Evolutionary conservation across 2,797 vertebrate genomes (phyloP).

Genomic region (Phoeniculus purpureus): DNA sequence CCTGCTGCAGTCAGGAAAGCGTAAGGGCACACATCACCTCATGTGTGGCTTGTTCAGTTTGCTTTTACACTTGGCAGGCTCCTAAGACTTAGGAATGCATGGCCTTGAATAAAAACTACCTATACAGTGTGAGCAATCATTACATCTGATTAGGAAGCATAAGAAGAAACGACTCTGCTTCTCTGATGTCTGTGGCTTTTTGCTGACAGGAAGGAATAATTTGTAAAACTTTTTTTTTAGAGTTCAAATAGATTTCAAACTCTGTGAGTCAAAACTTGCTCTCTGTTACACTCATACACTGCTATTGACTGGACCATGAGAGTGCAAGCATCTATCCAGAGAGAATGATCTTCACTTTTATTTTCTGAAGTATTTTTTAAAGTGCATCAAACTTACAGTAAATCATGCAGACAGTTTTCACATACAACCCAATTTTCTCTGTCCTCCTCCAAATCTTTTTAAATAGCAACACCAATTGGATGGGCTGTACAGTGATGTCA

Average conservation of each 20-base stretch:
- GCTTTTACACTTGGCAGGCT: conserved; percentile 62
- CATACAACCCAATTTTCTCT: accelerated
- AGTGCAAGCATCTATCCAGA: neutral
- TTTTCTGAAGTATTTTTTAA: conserved; percentile 7
- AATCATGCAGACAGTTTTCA: neutral
- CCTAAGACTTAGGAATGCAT: conserved; percentile 6
- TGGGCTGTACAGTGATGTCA: neutral
- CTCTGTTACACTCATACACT: neutral
- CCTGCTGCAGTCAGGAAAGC: conserved; percentile 45
- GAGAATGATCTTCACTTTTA: neutral
- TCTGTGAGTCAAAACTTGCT: conserved; percentile 41
- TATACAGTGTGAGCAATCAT: neutral
- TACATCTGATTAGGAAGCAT: conserved; percentile 40
- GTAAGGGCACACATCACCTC: conserved; percentile 38
- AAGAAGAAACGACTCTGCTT: conserved; percentile 37
- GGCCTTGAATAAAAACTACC: neutral
- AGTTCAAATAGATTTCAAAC: conserved; percentile 60
- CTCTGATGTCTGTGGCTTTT: conserved; percentile 50
- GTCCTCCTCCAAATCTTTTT: neutral
- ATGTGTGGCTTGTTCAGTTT: conserved; percentile 47
- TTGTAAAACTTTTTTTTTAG: conserved; percentile 53
- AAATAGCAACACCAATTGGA: neutral
- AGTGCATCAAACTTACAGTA: neutral
- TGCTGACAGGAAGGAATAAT: conserved; percentile 70
- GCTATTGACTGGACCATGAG: neutral